Conservation (phyloP, 2,888 invertebrate species). For the Prosapia bicincta region DNA sequence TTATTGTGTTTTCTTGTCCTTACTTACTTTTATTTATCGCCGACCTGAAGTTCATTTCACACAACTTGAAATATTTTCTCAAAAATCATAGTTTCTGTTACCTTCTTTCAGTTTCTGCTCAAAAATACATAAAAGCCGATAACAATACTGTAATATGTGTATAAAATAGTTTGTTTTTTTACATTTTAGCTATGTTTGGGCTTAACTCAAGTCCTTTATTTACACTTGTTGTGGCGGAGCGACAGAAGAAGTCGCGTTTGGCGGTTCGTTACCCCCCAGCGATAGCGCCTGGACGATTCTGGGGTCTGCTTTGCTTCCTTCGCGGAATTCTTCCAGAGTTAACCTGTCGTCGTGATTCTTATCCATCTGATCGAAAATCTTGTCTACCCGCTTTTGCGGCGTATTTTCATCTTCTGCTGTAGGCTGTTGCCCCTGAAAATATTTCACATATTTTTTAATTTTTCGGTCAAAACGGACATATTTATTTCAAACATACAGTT, state of each 20-base stretch:
- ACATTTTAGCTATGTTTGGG: neutral
- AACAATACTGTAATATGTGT: neutral
- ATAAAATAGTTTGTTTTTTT: neutral
- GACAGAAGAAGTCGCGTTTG: constrained; percentile 3
- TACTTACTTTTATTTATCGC: too few species aligned
- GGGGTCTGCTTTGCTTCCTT: constrained; percentile 97
- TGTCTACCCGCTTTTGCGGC: constrained; percentile 94
- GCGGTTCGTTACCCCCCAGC: constrained; percentile 52
- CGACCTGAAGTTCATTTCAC: too few species aligned
- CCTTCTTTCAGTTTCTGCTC: too few species aligned
- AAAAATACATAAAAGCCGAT: neutral
- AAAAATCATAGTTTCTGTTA: too few species aligned
- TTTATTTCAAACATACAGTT: too few species aligned
- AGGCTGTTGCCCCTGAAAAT: constrained; percentile 78
- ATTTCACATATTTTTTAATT: neutral
- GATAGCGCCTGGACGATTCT: constrained; percentile 95
- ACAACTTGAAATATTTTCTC: too few species aligned
- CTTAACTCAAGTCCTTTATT: neutral
- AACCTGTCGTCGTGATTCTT: constrained; percentile 96
- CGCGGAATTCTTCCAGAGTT: constrained; percentile 93
- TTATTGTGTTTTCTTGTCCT: too few species aligned
- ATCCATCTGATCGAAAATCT: constrained; percentile 99
- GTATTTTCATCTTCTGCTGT: constrained; percentile 88
- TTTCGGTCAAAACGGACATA: too few species aligned
- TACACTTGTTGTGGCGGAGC: neutral